Evolutionary conservation across 2,888 invertebrate genomes (phyloP).

Genomic region (Sympetrum striolatum): DNA sequence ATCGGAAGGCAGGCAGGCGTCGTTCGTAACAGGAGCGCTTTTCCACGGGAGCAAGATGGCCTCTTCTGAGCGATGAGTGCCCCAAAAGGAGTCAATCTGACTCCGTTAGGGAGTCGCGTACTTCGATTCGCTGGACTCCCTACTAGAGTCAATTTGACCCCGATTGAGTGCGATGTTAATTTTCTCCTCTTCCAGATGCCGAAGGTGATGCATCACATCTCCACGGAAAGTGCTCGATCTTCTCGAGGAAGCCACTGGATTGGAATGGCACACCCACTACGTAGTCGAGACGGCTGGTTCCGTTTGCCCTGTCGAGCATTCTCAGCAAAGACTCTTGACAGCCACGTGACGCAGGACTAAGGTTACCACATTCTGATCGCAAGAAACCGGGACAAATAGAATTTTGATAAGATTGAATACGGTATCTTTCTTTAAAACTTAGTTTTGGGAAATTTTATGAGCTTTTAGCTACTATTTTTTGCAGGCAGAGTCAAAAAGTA

Average conservation of each 20-base stretch:
- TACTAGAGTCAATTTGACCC: conserved; percentile 98
- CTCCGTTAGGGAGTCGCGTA: conserved; percentile 95
- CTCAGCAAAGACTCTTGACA: neutral
- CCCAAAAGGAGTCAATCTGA: conserved; percentile 92
- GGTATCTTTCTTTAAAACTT: too few relatives aligned
- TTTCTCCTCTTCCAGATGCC: conserved; percentile 14
- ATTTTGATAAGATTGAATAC: too few relatives aligned
- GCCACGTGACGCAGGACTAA: neutral
- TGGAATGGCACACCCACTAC: too few relatives aligned
- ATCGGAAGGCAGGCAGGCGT: too few relatives aligned
- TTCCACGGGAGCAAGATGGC: conserved; percentile 58
- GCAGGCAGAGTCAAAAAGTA: too few relatives aligned
- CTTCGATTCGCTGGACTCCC: conserved; percentile 86
- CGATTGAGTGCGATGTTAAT: conserved; percentile 67
- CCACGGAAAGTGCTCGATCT: neutral
- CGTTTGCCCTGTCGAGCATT: too few relatives aligned
- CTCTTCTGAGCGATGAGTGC: conserved; percentile 59
- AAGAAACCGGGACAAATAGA: too few relatives aligned
- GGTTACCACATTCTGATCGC: too few relatives aligned
- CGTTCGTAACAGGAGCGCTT: conserved; percentile 37
- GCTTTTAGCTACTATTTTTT: too few relatives aligned
- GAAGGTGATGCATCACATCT: neutral
- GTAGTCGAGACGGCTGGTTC: too few relatives aligned
- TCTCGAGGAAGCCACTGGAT: too few relatives aligned
- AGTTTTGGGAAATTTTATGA: too few relatives aligned